A percentile compares a stretch with the other conserved stretches of the same genome.
Evolutionary conservation across 1,140 invertebrate species (phyloP).

Genomic region (Meloidogyne hapla): DNA sequence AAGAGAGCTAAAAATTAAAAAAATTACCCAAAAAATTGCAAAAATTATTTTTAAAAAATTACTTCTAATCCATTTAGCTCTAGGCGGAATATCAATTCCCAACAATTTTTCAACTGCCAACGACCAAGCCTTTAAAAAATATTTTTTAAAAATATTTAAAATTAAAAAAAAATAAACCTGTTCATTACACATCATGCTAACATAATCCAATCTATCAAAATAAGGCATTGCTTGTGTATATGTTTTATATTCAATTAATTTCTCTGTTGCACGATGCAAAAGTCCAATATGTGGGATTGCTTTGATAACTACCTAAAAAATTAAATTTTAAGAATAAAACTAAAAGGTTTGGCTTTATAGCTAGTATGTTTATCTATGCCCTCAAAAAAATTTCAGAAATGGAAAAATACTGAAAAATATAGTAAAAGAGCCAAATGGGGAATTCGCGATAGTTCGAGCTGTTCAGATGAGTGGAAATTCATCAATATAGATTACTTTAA

Average conservation of each 20-base stretch:
- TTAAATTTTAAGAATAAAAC: background rate
- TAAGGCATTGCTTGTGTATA: constrained; percentile 95
- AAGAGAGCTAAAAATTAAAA: constrained; percentile 72
- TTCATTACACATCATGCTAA: constrained; percentile 99
- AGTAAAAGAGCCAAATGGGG: too few relatives aligned
- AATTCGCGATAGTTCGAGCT: too few relatives aligned
- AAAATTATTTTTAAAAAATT: too few relatives aligned
- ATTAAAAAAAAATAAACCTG: constrained; percentile 67
- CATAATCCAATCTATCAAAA: constrained; percentile 97
- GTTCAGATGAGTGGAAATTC: too few relatives aligned
- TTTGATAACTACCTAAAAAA: constrained; percentile 74
- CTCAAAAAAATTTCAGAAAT: too few relatives aligned
- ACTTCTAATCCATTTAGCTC: constrained; percentile 95
- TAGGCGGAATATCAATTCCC: constrained; percentile 85
- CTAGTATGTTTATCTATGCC: too few relatives aligned
- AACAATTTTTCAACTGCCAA: constrained; percentile 91
- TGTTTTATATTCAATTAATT: constrained; percentile 96
- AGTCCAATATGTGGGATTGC: constrained; percentile 96
- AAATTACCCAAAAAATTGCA: background rate
- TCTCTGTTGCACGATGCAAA: constrained; percentile 92
- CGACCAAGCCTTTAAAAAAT: constrained; percentile 78
- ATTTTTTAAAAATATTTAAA: background rate
- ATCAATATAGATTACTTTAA: too few relatives aligned
- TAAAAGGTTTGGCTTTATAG: too few relatives aligned
- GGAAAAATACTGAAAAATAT: too few relatives aligned